phyloP scores from a whole-genome alignment of 2,113 vertebrate genomes.

The Pollimyrus isidori region DNA sequence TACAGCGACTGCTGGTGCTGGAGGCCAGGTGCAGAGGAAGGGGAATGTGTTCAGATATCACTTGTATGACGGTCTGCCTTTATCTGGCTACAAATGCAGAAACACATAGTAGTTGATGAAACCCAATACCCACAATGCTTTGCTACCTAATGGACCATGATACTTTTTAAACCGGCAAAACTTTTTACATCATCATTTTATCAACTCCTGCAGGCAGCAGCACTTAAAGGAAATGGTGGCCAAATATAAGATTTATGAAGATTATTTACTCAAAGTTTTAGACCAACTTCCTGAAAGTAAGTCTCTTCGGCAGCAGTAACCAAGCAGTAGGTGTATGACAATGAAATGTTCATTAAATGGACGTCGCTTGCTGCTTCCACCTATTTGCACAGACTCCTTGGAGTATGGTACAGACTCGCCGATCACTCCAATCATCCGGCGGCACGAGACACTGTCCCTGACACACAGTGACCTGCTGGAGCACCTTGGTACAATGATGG shows the following conservation, averaged over 20 bases:
- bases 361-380: background rate
- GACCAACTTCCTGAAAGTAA: constrained; percentile 57
- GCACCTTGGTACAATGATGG: constrained; percentile 45
- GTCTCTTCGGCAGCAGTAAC: constrained; percentile 15
- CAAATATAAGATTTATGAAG: constrained; percentile 56
- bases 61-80: background rate
- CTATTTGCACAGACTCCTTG: constrained; percentile 28
- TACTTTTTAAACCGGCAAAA: background rate
- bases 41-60: background rate
- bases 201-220: constrained; percentile 47
- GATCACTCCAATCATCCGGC: constrained; percentile 52
- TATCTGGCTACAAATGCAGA: background rate
- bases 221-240: constrained; percentile 49
- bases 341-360: background rate
- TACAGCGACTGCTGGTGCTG: constrained; percentile 46
- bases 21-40: constrained; percentile 42
- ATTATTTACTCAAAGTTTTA: constrained; percentile 60
- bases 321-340: background rate
- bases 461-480: constrained; percentile 55
- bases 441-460: constrained; percentile 49
- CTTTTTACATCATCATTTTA: background rate
- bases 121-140: background rate
- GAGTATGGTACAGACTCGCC: constrained; percentile 41
- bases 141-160: background rate
- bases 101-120: background rate